Evolutionary conservation across 2,797 vertebrate species (phyloP), one percentile per base, ranked within the genome.

Genomic region (Xyrichtys novacula): DNA sequence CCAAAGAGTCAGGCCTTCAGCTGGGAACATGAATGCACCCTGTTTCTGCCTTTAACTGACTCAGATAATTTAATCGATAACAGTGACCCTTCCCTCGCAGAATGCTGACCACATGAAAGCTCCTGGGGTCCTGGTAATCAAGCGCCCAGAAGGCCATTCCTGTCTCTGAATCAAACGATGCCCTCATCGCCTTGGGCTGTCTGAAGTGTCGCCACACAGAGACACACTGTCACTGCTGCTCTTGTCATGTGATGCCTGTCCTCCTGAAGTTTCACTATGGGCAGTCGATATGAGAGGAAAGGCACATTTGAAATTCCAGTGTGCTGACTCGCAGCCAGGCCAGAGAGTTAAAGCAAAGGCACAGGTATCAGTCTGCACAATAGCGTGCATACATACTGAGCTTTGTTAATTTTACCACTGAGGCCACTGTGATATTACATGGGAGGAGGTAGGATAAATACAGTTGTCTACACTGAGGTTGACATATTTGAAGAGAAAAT

Each of bases 61-160:
- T 92, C 79, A 80, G 90, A 92, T 93, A 85, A 86, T 91, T 91
- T 83, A 89, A 92, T 89, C 71, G 93, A 95, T 94, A 94, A 90
- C 89, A 90, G 79, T 92, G 92, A 93, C 91, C 91, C 80, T 76
- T 88, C 84, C 71, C 67, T 72, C 74, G 85, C 74, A 77, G 76
- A 88, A 70, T 67, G 81, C 83, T 88, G 89, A 89, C 93, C 92
- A 93, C 93, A 94, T 94, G 86, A 95, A 94, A 93, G 91, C 68
- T 60, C 0, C 19, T 71, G 50, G 71, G 67, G 65, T 83, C 88
- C 75, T 81, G 82, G 79, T 80, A 88, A 88, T 91, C 89, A 84
- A 86, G 78, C 80, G 63, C 76, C 76, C 84, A 74, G 68, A 90
- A 88, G 90, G 89, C 85, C 88, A 86, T 84, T 78, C 87, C 83